A percentile compares a stretch with the other conserved stretches of the same genome.
Conservation (phyloP, 2,113 vertebrate genomes). For the Rutilus rutilus region DNA sequence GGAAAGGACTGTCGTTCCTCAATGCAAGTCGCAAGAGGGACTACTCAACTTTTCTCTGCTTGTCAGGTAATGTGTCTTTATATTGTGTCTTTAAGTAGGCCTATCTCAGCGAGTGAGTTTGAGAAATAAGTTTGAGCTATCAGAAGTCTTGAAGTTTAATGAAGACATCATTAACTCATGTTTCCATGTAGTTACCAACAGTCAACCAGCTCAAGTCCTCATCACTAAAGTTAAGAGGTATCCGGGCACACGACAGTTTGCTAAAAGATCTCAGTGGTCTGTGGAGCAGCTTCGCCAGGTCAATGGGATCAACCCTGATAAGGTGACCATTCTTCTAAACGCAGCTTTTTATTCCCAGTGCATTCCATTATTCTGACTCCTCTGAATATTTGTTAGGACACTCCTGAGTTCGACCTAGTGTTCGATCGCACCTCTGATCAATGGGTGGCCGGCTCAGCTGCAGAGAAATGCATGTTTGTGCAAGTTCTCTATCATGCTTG, state of each 20-base stretch:
- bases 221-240: constrained; percentile 94
- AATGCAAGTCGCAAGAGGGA: constrained; percentile 83
- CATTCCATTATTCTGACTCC: background rate
- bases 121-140: background rate
- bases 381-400: constrained; percentile 78
- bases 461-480: constrained; percentile 93
- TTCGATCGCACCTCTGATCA: constrained; percentile 92
- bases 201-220: constrained; percentile 85
- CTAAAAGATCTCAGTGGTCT: constrained; percentile 88
- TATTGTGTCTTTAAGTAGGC: background rate
- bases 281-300: constrained; percentile 91
- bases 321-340: constrained; percentile 74
- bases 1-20: constrained; percentile 90
- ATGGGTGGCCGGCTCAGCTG: constrained; percentile 89
- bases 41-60: constrained; percentile 91
- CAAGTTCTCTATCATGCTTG: constrained; percentile 91
- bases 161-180: background rate
- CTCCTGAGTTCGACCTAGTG: constrained; percentile 90
- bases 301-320: constrained; percentile 89
- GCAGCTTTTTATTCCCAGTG: background rate
- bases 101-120: background rate
- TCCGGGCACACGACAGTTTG: constrained; percentile 81
- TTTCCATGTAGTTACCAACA: constrained; percentile 82
- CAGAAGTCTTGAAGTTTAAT: background rate
- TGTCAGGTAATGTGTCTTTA: constrained; percentile 84